Conservation (phyloP, 2,113 vertebrate genomes). For the Hypanus sabinus region DNA sequence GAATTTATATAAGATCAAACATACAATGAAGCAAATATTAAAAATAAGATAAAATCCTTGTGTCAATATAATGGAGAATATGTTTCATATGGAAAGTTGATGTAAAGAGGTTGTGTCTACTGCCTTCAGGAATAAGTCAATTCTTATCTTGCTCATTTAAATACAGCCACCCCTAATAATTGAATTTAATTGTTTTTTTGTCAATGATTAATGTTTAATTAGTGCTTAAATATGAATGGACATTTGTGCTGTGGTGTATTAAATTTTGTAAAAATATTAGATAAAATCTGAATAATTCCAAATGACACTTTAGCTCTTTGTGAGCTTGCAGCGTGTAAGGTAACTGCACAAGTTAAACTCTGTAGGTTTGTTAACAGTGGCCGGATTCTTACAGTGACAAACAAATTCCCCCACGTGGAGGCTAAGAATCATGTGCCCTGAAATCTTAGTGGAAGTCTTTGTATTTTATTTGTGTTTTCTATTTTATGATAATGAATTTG, state of each 20-base stretch:
- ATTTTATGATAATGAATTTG: no score
- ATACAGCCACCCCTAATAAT: conserved; percentile 28
- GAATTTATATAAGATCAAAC: not conserved
- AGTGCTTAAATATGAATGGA: conserved; percentile 12
- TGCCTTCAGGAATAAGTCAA: conserved; percentile 26
- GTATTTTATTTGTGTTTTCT: no score
- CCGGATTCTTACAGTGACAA: no score
- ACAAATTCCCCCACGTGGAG: no score
- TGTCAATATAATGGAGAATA: not conserved
- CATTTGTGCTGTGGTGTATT: not conserved
- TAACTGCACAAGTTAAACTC: no score
- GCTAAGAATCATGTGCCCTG: no score
- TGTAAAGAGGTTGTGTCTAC: conserved; percentile 27
- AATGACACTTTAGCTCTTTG: no score
- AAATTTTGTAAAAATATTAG: no score
- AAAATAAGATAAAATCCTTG: conserved; percentile 16
- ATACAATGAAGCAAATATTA: conserved; percentile 22
- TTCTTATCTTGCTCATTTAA: conserved; percentile 26
- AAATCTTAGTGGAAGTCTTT: no score
- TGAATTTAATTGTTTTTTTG: conserved; percentile 27
- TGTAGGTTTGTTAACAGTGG: no score
- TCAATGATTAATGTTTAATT: not conserved
- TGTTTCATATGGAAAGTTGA: not conserved
- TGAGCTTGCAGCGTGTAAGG: no score
- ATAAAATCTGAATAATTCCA: no score